Conservation (phyloP, 2,113 vertebrate genomes). For the Mugil cephalus region DNA sequence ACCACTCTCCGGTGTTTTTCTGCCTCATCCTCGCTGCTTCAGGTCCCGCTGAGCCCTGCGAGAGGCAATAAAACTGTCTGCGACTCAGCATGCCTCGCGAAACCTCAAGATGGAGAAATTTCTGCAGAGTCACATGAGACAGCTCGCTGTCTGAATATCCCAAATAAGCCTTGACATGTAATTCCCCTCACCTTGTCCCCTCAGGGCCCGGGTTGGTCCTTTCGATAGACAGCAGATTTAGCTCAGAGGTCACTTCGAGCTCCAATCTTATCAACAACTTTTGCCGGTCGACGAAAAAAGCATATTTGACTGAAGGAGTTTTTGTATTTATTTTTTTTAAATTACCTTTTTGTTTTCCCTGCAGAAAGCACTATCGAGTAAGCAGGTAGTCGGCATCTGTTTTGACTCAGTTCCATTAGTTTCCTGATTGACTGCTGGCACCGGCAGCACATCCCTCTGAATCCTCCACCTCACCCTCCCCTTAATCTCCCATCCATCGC, state of each 20-base stretch:
- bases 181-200: constrained; percentile 66
- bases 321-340: not conserved
- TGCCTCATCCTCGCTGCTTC: constrained; percentile 8
- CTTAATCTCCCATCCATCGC: constrained; percentile 63
- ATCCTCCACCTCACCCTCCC: constrained; percentile 28
- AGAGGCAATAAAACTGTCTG: constrained; percentile 57
- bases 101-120: constrained; percentile 40
- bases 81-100: constrained; percentile 24
- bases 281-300: constrained; percentile 6
- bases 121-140: constrained; percentile 54
- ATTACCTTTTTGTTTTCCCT: not conserved
- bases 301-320: constrained; percentile 4
- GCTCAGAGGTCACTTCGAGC: constrained; percentile 49
- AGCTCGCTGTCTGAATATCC: constrained; percentile 42
- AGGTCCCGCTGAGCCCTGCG: constrained; percentile 27
- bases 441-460: constrained; percentile 20
- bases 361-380: constrained; percentile 34
- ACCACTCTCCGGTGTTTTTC: not conserved
- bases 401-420: constrained; percentile 59
- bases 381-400: constrained; percentile 62
- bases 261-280: constrained; percentile 36
- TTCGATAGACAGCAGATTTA: constrained; percentile 62
- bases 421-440: constrained; percentile 54
- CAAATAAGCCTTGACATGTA: constrained; percentile 73
- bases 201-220: constrained; percentile 42